phyloP scores from a whole-genome alignment of 2,797 vertebrate species.

The Tokudaia tokunoshimensis region DNA sequence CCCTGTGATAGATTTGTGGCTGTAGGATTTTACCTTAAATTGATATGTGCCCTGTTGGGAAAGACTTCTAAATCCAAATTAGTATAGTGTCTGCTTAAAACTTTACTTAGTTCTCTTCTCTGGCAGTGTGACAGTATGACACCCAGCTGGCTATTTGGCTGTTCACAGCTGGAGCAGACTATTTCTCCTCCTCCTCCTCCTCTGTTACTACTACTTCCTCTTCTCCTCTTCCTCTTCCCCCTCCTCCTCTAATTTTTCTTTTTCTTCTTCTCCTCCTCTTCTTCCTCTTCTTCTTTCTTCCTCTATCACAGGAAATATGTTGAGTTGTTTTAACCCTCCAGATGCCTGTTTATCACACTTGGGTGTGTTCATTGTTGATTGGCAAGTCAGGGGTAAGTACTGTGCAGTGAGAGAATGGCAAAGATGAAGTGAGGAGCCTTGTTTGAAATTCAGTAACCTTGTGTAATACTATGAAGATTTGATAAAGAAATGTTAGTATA shows the following conservation, averaged over 20 bases:
- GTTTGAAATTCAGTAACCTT: not conserved
- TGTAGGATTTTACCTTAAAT: constrained; percentile 19
- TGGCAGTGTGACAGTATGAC: not conserved
- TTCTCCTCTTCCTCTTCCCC: too few species aligned
- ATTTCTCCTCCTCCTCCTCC: not conserved
- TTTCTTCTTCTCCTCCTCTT: too few species aligned
- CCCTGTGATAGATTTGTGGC: not conserved
- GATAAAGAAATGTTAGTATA: not conserved
- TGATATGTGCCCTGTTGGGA: not conserved
- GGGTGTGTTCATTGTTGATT: not conserved
- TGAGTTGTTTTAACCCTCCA: not conserved
- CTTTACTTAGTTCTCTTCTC: not conserved
- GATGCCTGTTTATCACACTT: not conserved
- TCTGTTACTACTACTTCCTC: not conserved
- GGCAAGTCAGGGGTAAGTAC: not conserved
- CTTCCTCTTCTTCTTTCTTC: not conserved
- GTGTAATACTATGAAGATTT: not conserved
- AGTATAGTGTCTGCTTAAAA: constrained; percentile 39
- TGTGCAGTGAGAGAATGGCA: not conserved
- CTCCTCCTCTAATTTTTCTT: too few species aligned
- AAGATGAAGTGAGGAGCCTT: not conserved
- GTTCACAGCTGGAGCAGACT: not conserved
- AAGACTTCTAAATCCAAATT: not conserved
- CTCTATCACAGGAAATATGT: not conserved
- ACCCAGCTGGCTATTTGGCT: not conserved